Base-by-base conservation (phyloP, 2,113 vertebrate genomes). In the Caranx ignobilis region DNA sequence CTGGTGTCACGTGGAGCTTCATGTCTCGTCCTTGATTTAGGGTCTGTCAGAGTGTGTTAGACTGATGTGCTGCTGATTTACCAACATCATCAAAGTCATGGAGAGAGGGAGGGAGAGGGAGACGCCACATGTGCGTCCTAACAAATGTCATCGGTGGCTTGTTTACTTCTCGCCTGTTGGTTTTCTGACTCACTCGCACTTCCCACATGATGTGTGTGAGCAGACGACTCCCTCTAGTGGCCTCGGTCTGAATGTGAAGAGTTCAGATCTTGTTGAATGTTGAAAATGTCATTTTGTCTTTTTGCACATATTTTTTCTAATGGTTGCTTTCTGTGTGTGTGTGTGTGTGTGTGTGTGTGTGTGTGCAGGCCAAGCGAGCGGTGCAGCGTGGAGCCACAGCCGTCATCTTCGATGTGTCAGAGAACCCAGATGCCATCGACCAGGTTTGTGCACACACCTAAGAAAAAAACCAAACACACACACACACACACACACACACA, bases 331-430 rank as follows among this genome's bases (percentile, higher is more conserved):
- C 39, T n/a, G 37, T 26, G 8, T 26, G 48, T n/a, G 37, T 26
- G 8, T 86, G 10, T 89, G 77, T 82, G 74, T 77, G 61, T 77
- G 67, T n/a, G 37, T 26, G 8, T 86, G 10, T 89, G 77, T 82
- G 74, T 77, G 61, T 77, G 67, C 94, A 99, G 98, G 98, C 98
- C 12, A 99, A 97, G 93, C 94, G 98, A 89, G 98, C 98, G 1
- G 97, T 99, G 19, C 98, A 99, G 90, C 95, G 98, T 60, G 98
- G 98, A 87, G 98, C 98, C 54, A 99, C 98, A 0, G 98, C 98
- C 0, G 98, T 99, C 91, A 99, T 99, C 95, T 99, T 99, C 75
- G 98, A 99, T 74, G 98, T 99, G 75, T 99, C 98, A 0, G 98
- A 99, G 94, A 99, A 99, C 84, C 98, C 98, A 48, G 97, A 99